Conservation (phyloP, 2,888 invertebrate species). For the Seladonia tumulorum region DNA sequence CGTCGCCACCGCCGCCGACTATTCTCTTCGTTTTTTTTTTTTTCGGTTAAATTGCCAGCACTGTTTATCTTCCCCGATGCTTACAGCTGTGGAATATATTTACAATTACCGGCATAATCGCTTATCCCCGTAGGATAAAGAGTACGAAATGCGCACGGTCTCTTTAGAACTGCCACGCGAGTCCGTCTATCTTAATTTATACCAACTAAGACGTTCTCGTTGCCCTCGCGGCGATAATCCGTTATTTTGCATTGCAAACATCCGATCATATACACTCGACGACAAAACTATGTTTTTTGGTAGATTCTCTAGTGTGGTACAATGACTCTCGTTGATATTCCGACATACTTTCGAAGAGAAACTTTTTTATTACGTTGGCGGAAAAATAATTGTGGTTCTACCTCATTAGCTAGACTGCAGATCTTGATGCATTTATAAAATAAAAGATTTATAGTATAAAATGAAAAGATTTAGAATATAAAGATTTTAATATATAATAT, state of each 20-base stretch:
- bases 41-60: not conserved
- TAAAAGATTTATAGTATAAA: no score
- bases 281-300: not conserved
- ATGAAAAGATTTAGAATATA: no score
- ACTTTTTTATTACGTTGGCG: no score
- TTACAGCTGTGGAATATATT: not conserved
- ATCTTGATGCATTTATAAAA: no score
- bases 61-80: not conserved
- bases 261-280: not conserved
- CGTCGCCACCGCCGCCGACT: not conserved
- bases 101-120: not conserved
- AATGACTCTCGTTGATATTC: no score
- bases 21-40: not conserved
- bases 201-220: not conserved
- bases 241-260: conserved; percentile 1
- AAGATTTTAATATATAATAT: no score
- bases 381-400: no score
- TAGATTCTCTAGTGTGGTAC: not conserved
- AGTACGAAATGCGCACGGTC: not conserved
- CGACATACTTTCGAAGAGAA: no score
- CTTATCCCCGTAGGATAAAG: no score
- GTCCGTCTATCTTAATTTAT: conserved; percentile 1
- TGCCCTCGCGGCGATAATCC: not conserved
- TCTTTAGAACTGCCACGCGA: not conserved
- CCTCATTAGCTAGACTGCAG: no score